Evolutionary conservation across 1,140 invertebrate species (phyloP).

Genomic region (Ylistrum balloti): DNA sequence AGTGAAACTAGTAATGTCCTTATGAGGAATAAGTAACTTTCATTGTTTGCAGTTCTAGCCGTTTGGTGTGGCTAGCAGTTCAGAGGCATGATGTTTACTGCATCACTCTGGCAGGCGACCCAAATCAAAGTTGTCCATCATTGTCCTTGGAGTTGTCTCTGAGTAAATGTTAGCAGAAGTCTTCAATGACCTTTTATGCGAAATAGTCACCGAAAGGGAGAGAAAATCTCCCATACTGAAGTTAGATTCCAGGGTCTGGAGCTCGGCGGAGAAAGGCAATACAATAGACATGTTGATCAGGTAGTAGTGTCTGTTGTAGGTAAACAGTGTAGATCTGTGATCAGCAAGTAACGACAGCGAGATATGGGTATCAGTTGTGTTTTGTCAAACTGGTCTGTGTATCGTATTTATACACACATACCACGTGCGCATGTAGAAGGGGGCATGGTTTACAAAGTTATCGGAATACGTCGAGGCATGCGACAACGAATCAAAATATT

Average conservation of each 20-base stretch:
- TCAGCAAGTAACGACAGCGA: constrained; percentile 3
- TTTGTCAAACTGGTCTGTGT: neutral
- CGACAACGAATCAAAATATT: neutral
- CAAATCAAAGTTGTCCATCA: neutral
- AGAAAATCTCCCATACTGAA: too few relatives aligned
- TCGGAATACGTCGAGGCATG: neutral
- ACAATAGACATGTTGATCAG: constrained; percentile 17
- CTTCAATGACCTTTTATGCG: too few relatives aligned
- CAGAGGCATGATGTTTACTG: neutral
- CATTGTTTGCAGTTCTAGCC: neutral
- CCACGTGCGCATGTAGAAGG: neutral
- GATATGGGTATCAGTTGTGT: neutral
- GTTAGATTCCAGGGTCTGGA: neutral
- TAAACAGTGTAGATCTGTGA: neutral
- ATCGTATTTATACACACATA: neutral
- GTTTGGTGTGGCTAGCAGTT: neutral
- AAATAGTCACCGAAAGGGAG: too few relatives aligned
- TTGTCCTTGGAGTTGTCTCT: neutral
- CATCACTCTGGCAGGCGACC: neutral
- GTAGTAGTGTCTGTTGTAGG: constrained; percentile 8
- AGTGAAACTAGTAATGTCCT: too few relatives aligned
- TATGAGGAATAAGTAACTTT: too few relatives aligned
- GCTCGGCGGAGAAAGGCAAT: neutral
- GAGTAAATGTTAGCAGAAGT: neutral
- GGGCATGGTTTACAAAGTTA: neutral